Conservation (phyloP, 1,140 invertebrate genomes). For the Belonocnema kinseyi region DNA sequence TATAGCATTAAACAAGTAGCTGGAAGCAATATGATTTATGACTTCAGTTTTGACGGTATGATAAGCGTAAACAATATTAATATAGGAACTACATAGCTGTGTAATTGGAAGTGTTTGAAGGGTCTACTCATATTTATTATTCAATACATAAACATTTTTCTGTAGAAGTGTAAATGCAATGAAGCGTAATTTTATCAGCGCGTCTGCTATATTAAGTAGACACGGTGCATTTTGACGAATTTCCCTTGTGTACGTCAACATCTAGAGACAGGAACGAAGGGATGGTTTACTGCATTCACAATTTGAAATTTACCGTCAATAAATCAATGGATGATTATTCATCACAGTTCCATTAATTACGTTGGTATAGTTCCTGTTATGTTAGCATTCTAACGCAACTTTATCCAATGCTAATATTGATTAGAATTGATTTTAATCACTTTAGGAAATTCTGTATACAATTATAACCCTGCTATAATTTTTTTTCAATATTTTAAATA, state of each 20-base stretch:
- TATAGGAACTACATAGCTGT: conserved; percentile 34
- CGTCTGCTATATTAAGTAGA: conserved; percentile 37
- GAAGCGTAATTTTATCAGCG: conserved; percentile 44
- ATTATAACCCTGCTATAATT: too few species aligned
- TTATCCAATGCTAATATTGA: too few species aligned
- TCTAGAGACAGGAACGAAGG: conserved; percentile 31
- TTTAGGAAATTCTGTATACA: too few species aligned
- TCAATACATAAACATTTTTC: not conserved
- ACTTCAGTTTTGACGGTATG: conserved; percentile 27
- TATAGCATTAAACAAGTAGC: not conserved
- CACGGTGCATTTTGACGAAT: conserved; percentile 49
- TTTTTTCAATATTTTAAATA: too few species aligned
- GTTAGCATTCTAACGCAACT: not conserved
- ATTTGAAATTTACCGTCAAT: not conserved
- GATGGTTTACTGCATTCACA: conserved; percentile 4
- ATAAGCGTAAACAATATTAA: conserved; percentile 14
- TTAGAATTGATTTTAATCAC: too few species aligned
- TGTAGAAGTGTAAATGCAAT: conserved; percentile 24
- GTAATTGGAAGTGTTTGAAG: conserved; percentile 50
- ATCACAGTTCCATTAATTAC: not conserved
- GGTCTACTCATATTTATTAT: conserved; percentile 25
- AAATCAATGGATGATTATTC: conserved; percentile 15
- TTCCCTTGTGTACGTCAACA: conserved; percentile 47
- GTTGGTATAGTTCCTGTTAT: not conserved
- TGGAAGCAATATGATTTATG: conserved; percentile 31